Evolutionary conservation across 2,888 invertebrate species (phyloP), one percentile per base, ranked within the genome.

Genomic region (Sepiola atlantica): DNA sequence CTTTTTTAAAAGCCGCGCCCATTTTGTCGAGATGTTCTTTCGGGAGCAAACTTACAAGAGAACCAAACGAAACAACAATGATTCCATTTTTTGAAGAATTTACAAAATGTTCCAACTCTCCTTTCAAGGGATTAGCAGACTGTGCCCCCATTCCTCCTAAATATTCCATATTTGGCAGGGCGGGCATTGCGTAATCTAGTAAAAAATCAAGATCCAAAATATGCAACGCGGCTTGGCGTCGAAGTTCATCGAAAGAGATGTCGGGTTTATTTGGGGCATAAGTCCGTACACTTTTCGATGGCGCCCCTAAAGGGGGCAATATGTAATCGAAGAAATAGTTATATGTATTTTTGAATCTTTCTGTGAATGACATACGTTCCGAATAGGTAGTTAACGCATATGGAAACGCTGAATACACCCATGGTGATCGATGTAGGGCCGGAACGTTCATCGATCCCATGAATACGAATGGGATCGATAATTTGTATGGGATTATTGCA

Each of bases 21-120:
- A 45, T 45, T 45, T 45, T 45, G 4, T 4, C 8, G 8, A 45
- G 45, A 45, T 45, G 45, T 45, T 45, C 45, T 45, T 45, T 45
- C 45, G 45, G 45, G 45, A 45, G 45, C 45, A 45, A 45, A 45
- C 45, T 45, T 45, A 45, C 45, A 45, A 45, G 45, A 45, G 93
- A 95, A 16, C 96, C 95, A 93, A 95, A 95, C 1, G 95, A 95
- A n/a, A 95, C 94, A 20, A 95, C 90, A 91, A 95, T 95, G 4
- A 94, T 94, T 14, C 95, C 95, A 45, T 94, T 35, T 18, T 93
- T 92, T n/a, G 90, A 90, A 16, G 94, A 57, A 35, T 95, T 94
- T 55, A 95, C 94, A 55, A 95, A 94, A 14, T 91, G 24, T 54
- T 95, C 90, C 45, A 95, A 55, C 21, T 95, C 61, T 20, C 35